phyloP scores from a whole-genome alignment of 1,140 invertebrate genomes.

The Drosophila bifasciata region DNA sequence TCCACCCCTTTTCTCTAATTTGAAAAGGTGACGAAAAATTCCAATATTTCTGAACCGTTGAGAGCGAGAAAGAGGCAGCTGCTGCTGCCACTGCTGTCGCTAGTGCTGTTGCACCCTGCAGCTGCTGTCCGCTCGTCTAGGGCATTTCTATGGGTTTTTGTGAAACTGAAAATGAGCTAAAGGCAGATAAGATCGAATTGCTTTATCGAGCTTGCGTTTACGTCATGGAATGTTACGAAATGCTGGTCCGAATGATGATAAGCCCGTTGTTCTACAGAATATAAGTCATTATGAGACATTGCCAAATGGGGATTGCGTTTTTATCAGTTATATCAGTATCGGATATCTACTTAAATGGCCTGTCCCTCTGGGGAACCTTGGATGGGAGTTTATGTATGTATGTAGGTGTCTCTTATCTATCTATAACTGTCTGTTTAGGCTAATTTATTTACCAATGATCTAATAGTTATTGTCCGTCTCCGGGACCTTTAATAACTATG shows the following conservation, averaged over 20 bases:
- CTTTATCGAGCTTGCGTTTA: slow-evolving; percentile 45
- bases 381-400: too few relatives aligned
- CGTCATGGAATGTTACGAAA: slow-evolving; percentile 67
- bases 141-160: slow-evolving; percentile 55
- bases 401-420: too few relatives aligned
- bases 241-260: slow-evolving; percentile 12
- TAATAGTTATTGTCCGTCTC: too few relatives aligned
- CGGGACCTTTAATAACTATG: too few relatives aligned
- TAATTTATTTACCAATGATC: too few relatives aligned
- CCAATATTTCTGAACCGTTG: slow-evolving; percentile 20
- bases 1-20: slow-evolving; percentile 38
- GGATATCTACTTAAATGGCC: too few relatives aligned
- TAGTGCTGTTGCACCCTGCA: slow-evolving; percentile 31
- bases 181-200: slow-evolving; percentile 64
- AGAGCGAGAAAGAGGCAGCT: slow-evolving; percentile 22
- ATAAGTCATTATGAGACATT: slow-evolving; percentile 1
- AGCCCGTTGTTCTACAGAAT: neutral
- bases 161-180: slow-evolving; percentile 3
- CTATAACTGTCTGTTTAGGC: too few relatives aligned
- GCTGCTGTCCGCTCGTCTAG: slow-evolving; percentile 21
- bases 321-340: too few relatives aligned
- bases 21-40: slow-evolving; percentile 45
- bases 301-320: too few relatives aligned
- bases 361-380: too few relatives aligned
- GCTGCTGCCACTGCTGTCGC: neutral